Conservation (phyloP, 2,888 invertebrate genomes). For the Sisyra nigra region DNA sequence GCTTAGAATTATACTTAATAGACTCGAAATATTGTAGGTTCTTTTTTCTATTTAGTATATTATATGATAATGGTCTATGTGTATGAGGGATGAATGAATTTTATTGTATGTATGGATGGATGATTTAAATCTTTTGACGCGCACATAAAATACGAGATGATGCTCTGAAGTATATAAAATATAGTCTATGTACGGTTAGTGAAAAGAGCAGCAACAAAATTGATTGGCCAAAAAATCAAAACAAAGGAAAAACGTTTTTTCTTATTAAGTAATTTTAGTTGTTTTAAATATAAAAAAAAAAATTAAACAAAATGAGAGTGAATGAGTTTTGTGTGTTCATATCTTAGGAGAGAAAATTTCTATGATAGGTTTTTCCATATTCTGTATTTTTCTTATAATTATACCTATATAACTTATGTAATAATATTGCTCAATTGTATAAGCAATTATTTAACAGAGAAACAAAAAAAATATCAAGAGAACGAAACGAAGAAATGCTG, state of each 20-base stretch:
- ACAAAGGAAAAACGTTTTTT: neutral
- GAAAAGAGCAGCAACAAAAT: too few species aligned
- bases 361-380: neutral
- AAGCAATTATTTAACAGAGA: constrained; percentile 4
- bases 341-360: neutral
- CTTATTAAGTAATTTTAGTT: neutral
- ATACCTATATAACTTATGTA: constrained; percentile 2
- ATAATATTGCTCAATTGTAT: constrained; percentile 5
- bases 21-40: constrained; percentile 2
- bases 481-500: neutral
- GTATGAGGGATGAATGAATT: neutral
- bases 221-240: neutral
- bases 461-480: neutral
- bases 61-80: neutral
- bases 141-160: too few species aligned
- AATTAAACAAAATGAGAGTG: too few species aligned
- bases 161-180: too few species aligned
- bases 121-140: neutral
- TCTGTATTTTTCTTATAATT: constrained; percentile 1
- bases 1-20: constrained; percentile 7
- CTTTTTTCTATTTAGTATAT: neutral
- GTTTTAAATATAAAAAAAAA: too few species aligned
- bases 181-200: too few species aligned
- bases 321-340: neutral
- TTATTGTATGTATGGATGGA: too few species aligned